Evolutionary conservation across 2,797 vertebrate genomes (phyloP).

Genomic region (Helostoma temminkii): DNA sequence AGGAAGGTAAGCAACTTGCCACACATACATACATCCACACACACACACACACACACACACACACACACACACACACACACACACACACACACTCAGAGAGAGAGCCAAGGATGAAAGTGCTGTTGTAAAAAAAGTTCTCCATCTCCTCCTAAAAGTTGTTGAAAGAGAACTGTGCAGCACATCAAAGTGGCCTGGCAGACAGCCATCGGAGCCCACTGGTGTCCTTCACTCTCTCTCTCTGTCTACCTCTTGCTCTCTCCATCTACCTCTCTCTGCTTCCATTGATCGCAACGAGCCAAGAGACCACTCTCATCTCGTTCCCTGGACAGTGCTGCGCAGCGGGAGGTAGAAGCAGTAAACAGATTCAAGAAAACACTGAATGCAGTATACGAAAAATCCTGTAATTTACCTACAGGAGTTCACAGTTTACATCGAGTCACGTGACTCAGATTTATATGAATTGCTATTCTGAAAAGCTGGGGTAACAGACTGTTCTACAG

Average conservation of each 20-base stretch:
- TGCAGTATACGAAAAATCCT: background rate
- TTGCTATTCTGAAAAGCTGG: no score
- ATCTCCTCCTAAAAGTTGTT: constrained; percentile 80
- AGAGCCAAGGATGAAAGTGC: constrained; percentile 75
- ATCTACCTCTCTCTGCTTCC: constrained; percentile 14
- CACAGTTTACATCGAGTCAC: background rate
- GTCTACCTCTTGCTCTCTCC: constrained; percentile 5
- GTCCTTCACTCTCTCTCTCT: constrained; percentile 74
- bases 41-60: constrained; percentile 28
- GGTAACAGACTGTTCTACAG: no score
- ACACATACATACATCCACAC: constrained; percentile 5
- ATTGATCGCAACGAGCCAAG: constrained; percentile 69
- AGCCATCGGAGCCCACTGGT: constrained; percentile 74
- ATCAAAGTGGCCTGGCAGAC: constrained; percentile 83
- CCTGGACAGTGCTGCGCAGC: constrained; percentile 58
- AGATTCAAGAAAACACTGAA: constrained; percentile 26
- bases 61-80: constrained; percentile 35
- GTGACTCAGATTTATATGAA: background rate
- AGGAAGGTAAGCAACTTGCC: constrained; percentile 42
- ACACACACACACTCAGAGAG: constrained; percentile 43
- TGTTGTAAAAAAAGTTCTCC: constrained; percentile 70
- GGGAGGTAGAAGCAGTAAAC: constrained; percentile 34
- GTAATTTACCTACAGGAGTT: background rate
- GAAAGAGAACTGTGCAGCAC: constrained; percentile 80
- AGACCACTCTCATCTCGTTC: constrained; percentile 66